A percentile compares a stretch with the other conserved stretches of the same genome.
These are phyloP conservation scores for Xestia c-nigrum DNA, from an alignment of 2,888 invertebrate species.

Conservation along the genomic window DNA sequence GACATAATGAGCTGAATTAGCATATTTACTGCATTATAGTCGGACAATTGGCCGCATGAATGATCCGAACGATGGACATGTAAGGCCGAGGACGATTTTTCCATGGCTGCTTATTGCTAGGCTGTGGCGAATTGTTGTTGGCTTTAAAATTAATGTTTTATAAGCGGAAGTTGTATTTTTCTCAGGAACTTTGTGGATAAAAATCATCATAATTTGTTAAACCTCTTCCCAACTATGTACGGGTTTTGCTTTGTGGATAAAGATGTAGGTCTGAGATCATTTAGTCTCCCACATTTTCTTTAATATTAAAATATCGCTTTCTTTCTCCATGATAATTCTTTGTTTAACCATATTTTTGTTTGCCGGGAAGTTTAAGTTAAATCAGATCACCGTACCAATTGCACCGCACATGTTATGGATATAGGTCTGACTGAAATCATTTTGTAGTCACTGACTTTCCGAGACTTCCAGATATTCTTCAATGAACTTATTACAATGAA, in stretches of 20 bases:
- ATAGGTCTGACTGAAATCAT: neutral
- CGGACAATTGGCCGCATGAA: slow-evolving; percentile 76
- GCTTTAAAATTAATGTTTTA: slow-evolving; percentile 19
- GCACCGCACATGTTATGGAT: neutral
- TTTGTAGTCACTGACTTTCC: neutral
- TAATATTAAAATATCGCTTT: neutral
- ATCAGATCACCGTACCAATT: neutral
- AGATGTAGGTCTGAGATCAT: neutral
- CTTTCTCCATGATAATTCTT: neutral
- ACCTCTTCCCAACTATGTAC: neutral
- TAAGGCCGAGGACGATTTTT: slow-evolving; percentile 68
- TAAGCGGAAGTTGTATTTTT: neutral
- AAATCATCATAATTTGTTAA: neutral
- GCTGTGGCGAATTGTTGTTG: slow-evolving; percentile 42
- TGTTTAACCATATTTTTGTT: neutral
- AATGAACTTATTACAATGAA: neutral
- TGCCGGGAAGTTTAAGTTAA: neutral
- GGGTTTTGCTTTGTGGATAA: neutral
- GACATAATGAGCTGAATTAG: slow-evolving; percentile 82
- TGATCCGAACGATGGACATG: slow-evolving; percentile 70
- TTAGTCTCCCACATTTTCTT: neutral
- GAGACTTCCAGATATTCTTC: neutral
- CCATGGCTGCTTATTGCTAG: slow-evolving; percentile 34
- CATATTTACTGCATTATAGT: slow-evolving; percentile 84
- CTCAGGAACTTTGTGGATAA: neutral